Evolutionary conservation across 2,888 invertebrate species (phyloP).

Genomic region (Spilosoma lubricipeda): DNA sequence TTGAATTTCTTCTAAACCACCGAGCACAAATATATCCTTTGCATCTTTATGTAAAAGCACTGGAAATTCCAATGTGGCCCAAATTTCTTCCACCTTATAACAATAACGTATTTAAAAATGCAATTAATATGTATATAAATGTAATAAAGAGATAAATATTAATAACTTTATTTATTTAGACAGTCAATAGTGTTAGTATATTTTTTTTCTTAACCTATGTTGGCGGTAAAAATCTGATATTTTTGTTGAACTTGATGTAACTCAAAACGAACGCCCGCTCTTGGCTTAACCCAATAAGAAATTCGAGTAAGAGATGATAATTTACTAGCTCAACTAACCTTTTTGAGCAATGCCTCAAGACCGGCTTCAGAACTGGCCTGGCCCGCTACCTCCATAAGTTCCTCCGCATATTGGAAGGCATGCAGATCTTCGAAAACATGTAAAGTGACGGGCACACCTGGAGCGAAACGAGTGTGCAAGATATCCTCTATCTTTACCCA

Average conservation of each 20-base stretch:
- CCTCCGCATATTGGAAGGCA: constrained; percentile 91
- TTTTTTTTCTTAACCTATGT: no score
- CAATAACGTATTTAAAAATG: background rate
- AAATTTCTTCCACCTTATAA: constrained; percentile 91
- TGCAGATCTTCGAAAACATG: constrained; percentile 89
- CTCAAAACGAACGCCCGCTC: background rate
- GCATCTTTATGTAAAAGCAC: constrained; percentile 92
- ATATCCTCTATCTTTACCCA: constrained; percentile 93
- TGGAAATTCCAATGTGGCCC: constrained; percentile 92
- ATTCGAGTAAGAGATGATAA: background rate
- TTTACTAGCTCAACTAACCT: constrained; percentile 74
- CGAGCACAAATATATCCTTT: constrained; percentile 94
- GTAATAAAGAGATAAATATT: no score
- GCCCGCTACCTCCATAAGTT: constrained; percentile 93
- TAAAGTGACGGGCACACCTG: constrained; percentile 89
- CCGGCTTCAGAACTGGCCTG: constrained; percentile 96
- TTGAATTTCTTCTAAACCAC: constrained; percentile 94
- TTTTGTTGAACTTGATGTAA: background rate
- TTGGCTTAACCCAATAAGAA: background rate
- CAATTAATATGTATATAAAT: background rate
- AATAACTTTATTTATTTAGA: no score
- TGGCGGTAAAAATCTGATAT: no score
- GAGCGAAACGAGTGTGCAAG: constrained; percentile 90
- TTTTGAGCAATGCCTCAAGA: constrained; percentile 92
- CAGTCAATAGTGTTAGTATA: no score